Percentiles rank a stretch among this genome's conserved stretches.
Conservation (phyloP, 2,113 vertebrate genomes). For the Isurus oxyrinchus region DNA sequence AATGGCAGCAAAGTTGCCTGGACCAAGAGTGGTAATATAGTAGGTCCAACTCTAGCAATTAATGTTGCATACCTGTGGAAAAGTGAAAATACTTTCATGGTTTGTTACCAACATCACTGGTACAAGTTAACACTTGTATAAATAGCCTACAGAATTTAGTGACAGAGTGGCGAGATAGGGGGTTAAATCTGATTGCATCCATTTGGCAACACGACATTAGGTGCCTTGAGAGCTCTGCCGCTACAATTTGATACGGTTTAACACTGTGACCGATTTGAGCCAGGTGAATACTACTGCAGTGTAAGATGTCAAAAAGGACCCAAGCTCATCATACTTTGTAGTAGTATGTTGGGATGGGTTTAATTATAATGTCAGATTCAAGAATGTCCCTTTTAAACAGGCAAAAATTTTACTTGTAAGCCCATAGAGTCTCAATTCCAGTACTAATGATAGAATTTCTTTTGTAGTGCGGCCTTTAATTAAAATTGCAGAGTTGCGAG, state of each 20-base stretch:
- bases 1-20: background rate
- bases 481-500: conserved; percentile 14
- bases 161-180: background rate
- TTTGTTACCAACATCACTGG: background rate
- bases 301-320: background rate
- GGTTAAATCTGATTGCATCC: background rate
- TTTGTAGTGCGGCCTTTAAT: background rate
- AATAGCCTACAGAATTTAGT: background rate
- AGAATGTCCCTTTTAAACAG: background rate
- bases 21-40: background rate
- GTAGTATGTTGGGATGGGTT: background rate
- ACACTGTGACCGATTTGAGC: conserved; percentile 5
- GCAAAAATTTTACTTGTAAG: background rate
- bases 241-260: background rate
- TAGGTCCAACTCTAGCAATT: background rate
- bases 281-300: background rate
- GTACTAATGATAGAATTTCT: background rate
- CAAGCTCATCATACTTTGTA: background rate
- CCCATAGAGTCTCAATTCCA: background rate
- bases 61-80: background rate
- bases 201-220: background rate
- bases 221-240: background rate
- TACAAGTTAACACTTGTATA: conserved; percentile 17
- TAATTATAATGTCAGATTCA: background rate
- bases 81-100: conserved; percentile 16